Evolutionary conservation across 1,140 invertebrate species (phyloP).

Genomic region (Olivierus martensii): DNA sequence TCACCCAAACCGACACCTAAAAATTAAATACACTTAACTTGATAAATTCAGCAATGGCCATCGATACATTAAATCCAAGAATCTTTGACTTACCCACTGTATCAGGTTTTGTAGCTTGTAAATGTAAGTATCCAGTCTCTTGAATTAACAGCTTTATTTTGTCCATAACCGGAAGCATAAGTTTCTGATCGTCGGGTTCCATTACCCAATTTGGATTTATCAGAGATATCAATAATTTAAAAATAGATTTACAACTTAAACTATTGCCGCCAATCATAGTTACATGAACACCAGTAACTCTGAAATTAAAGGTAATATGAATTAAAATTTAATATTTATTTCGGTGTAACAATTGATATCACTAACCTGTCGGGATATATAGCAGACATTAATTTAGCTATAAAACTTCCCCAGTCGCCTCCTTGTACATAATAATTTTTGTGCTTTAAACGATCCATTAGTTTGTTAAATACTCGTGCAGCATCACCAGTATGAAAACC

Average conservation of each 20-base stretch:
- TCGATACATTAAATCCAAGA: background rate
- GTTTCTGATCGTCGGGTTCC: background rate
- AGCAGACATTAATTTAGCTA: slow-evolving; percentile 16
- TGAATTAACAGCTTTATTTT: slow-evolving; percentile 33
- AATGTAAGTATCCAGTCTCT: slow-evolving; percentile 59
- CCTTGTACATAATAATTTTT: slow-evolving; percentile 67
- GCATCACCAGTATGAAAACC: slow-evolving; percentile 41
- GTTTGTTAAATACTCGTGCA: slow-evolving; percentile 55
- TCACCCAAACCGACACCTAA: slow-evolving; percentile 10
- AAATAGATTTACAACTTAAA: background rate
- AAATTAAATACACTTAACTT: background rate
- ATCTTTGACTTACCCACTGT: slow-evolving; percentile 52
- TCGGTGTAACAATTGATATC: no score
- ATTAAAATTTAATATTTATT: no score
- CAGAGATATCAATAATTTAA: background rate
- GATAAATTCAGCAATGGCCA: background rate
- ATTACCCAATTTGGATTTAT: background rate
- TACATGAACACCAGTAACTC: background rate
- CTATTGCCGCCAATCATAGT: background rate
- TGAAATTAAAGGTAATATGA: background rate
- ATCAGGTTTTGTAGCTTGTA: slow-evolving; percentile 81
- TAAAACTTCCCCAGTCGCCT: slow-evolving; percentile 49
- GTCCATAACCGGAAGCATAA: slow-evolving; percentile 19
- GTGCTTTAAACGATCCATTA: slow-evolving; percentile 65
- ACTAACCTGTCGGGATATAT: slow-evolving; percentile 11